Evolutionary conservation across 2,888 invertebrate genomes (phyloP).

Genomic region (Drosophila fulvimacula): DNA sequence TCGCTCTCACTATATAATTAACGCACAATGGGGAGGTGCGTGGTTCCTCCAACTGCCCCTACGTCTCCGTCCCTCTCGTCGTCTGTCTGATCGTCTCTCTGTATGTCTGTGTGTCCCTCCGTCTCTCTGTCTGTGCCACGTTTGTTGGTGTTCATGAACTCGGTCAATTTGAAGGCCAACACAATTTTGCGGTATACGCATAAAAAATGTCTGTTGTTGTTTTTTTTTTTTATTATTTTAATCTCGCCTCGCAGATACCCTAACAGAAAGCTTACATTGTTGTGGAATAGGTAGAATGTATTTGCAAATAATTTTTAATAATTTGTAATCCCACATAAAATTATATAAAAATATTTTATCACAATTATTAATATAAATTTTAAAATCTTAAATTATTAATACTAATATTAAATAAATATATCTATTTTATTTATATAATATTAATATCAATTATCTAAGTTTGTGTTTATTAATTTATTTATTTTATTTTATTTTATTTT

Average conservation of each 20-base stretch:
- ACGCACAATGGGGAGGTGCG: slow-evolving; percentile 78
- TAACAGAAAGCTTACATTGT: slow-evolving; percentile 7
- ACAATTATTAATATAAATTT: too few relatives aligned
- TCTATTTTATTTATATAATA: too few relatives aligned
- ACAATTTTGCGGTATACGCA: slow-evolving; percentile 73
- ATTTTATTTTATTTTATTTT: too few relatives aligned
- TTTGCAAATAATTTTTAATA: too few relatives aligned
- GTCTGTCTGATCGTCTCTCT: background rate
- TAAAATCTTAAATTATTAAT: too few relatives aligned
- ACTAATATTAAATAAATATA: too few relatives aligned
- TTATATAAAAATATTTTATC: too few relatives aligned
- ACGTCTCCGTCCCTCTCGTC: background rate
- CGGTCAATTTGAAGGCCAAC: slow-evolving; percentile 82
- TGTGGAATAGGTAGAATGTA: background rate
- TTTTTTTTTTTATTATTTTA: slow-evolving; percentile 10
- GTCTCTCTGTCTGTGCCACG: slow-evolving; percentile 31
- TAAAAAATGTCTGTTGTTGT: slow-evolving; percentile 33
- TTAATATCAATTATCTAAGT: too few relatives aligned
- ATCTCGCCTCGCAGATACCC: slow-evolving; percentile 31
- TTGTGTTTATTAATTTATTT: background rate
- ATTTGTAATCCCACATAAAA: too few relatives aligned
- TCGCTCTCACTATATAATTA: slow-evolving; percentile 62
- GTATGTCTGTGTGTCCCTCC: slow-evolving; percentile 6
- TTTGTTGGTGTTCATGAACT: slow-evolving; percentile 77
- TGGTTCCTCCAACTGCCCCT: slow-evolving; percentile 28